Conservation (phyloP, 2,888 invertebrate genomes). For the Ctena decussata region DNA sequence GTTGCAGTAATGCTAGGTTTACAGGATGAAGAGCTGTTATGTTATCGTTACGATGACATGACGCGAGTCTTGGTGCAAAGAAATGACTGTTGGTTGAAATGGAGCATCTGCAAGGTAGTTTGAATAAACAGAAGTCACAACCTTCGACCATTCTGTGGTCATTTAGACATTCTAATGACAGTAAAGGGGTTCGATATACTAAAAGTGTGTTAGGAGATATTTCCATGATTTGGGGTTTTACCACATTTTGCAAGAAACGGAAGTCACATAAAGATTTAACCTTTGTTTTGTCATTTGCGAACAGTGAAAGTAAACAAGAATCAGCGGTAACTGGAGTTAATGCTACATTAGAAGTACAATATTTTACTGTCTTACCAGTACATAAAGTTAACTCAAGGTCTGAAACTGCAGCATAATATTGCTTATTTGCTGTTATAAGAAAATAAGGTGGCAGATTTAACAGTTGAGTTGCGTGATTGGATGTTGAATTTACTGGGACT, state of each 20-base stretch:
- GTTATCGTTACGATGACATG: slow-evolving; percentile 15
- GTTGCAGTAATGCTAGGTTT: slow-evolving; percentile 43
- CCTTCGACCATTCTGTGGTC: slow-evolving; percentile 33
- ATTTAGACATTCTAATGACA: slow-evolving; percentile 22
- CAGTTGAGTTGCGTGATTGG: slow-evolving; percentile 56
- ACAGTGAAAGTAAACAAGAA: slow-evolving; percentile 27
- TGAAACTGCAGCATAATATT: slow-evolving; percentile 17
- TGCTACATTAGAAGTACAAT: slow-evolving; percentile 18
- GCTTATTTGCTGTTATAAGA: slow-evolving; percentile 10
- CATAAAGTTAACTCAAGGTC: slow-evolving; percentile 10
- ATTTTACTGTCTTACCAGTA: background rate
- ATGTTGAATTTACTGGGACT: slow-evolving; percentile 53
- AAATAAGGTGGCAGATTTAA: slow-evolving; percentile 46
- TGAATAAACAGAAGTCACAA: slow-evolving; percentile 42
- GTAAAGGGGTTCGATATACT: slow-evolving; percentile 8
- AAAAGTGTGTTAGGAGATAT: slow-evolving; percentile 12
- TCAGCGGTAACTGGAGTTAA: slow-evolving; percentile 22
- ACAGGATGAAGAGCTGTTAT: slow-evolving; percentile 44
- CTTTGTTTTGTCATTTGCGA: slow-evolving; percentile 23
- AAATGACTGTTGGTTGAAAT: slow-evolving; percentile 12
- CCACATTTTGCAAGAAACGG: slow-evolving; percentile 28
- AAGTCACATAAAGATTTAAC: slow-evolving; percentile 27
- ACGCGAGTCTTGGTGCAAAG: slow-evolving; percentile 19
- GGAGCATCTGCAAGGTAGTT: slow-evolving; percentile 37
- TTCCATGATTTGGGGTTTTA: slow-evolving; percentile 38